Conservation (phyloP, 1,140 invertebrate species). For the Pseudomyrmex cubaensis region DNA sequence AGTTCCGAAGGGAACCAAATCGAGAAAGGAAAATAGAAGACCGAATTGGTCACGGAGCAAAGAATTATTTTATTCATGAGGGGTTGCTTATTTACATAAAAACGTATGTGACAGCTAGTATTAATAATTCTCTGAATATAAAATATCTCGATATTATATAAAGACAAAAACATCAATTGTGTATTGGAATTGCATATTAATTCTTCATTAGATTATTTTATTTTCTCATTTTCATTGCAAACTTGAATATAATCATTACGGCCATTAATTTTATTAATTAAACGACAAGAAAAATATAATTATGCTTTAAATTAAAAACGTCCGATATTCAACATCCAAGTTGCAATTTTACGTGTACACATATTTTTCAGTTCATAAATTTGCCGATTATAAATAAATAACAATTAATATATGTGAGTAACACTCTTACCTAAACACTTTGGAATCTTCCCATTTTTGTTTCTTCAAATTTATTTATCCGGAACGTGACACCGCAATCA, state of each 20-base stretch:
- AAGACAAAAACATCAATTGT: not conserved
- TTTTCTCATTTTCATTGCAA: not conserved
- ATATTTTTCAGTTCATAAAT: not conserved
- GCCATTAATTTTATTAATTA: constrained; percentile 19
- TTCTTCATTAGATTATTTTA: not conserved
- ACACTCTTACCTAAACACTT: constrained; percentile 35
- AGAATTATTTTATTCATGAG: not conserved
- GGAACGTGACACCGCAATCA: not conserved
- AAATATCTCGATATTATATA: not conserved
- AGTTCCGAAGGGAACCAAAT: not conserved
- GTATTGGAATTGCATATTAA: not conserved
- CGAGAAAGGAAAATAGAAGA: not conserved
- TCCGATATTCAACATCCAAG: too few relatives aligned
- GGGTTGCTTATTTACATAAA: constrained; percentile 8
- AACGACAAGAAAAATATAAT: not conserved
- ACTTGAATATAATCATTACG: not conserved
- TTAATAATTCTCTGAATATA: not conserved
- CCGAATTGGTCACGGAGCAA: too few relatives aligned
- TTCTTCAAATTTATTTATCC: constrained; percentile 6
- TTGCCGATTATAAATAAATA: not conserved
- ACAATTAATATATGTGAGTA: not conserved
- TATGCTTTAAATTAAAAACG: not conserved
- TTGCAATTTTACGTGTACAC: too few relatives aligned
- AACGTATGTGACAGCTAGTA: not conserved
- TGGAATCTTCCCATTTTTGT: constrained; percentile 10